Evolutionary conservation across 2,113 vertebrate genomes (phyloP).

Genomic region (Donacobius atricapilla): DNA sequence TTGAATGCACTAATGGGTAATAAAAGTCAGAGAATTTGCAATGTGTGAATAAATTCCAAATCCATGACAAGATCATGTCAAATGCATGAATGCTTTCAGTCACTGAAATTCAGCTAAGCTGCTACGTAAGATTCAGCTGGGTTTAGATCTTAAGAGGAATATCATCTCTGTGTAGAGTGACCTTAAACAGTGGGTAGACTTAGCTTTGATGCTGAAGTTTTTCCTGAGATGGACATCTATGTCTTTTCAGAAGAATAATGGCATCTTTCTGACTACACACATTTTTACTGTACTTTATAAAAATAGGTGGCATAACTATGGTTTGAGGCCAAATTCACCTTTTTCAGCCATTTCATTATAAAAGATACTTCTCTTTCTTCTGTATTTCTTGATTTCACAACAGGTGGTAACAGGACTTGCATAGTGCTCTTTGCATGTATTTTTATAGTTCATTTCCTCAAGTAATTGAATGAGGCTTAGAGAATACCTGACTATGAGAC

Average conservation of each 20-base stretch:
- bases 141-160: not conserved
- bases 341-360: not conserved
- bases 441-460: not conserved
- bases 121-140: not conserved
- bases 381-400: not conserved
- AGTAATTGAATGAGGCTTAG: not conserved
- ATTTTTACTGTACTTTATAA: not conserved
- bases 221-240: not conserved
- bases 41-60: not conserved
- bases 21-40: not conserved
- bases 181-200: not conserved
- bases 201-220: not conserved
- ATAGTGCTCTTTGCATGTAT: fast-evolving
- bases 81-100: not conserved
- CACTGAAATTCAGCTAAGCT: not conserved
- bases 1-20: not conserved
- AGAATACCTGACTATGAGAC: not conserved
- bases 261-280: not conserved
- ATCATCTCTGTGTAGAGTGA: not conserved
- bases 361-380: not conserved
- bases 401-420: not conserved
- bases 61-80: not conserved
- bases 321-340: not conserved
- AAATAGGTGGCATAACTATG: not conserved
- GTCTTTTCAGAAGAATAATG: not conserved